These are phyloP conservation scores for Ardeotis arabs DNA, from an alignment of 2,113 vertebrate species.

Conservation along the genomic window DNA sequence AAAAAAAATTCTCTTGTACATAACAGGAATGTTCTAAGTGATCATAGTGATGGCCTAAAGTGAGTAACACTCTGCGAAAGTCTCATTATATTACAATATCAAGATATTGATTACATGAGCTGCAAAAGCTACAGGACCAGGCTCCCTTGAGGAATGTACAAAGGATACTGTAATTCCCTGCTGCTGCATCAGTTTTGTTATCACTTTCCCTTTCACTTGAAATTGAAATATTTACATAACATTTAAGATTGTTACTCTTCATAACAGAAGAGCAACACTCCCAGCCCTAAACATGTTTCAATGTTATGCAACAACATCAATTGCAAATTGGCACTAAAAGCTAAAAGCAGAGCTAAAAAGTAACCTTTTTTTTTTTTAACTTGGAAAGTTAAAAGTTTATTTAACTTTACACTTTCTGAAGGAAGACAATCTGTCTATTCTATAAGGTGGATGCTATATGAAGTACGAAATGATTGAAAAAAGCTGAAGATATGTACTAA, in stretches of 20 bases:
- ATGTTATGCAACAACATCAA: background rate
- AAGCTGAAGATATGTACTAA: background rate
- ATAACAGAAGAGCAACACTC: background rate
- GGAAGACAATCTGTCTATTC: background rate
- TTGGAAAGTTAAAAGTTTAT: background rate
- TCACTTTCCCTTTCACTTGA: background rate
- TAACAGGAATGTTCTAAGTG: background rate
- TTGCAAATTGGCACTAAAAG: background rate
- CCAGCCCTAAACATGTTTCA: background rate
- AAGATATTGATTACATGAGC: too few species aligned
- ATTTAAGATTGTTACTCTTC: background rate
- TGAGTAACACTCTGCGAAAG: background rate
- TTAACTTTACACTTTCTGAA: background rate
- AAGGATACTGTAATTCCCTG: background rate
- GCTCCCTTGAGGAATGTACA: too few species aligned
- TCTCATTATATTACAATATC: background rate
- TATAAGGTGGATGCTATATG: fast-evolving
- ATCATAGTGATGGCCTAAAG: background rate
- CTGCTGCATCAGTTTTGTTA: background rate
- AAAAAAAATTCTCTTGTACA: too few species aligned
- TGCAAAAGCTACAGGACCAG: too few species aligned
- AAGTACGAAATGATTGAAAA: background rate
- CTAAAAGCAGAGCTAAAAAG: background rate
- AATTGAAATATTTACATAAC: background rate
- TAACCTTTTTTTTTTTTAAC: background rate